Percentiles rank a stretch among this genome's conserved stretches.
Evolutionary conservation across 2,888 invertebrate genomes (phyloP).

Genomic region (Acrobasis consociella): DNA sequence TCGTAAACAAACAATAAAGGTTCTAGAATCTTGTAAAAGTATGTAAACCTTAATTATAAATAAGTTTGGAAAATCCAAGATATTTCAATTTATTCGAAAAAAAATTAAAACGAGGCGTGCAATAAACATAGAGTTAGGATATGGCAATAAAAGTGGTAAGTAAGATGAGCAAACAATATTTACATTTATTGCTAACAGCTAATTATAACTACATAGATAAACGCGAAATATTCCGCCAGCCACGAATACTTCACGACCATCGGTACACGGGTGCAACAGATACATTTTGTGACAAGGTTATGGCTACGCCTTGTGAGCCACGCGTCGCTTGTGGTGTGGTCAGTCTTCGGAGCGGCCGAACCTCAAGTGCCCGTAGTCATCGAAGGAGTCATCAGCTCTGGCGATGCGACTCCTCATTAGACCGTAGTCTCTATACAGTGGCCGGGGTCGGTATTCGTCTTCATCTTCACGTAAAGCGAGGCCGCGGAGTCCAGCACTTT

Average conservation of each 20-base stretch:
- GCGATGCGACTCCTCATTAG: slow-evolving; percentile 67
- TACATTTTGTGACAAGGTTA: slow-evolving; percentile 31
- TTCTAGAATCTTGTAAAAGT: too few relatives aligned
- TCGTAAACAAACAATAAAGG: too few relatives aligned
- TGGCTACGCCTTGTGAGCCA: slow-evolving; percentile 32
- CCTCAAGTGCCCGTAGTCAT: slow-evolving; percentile 89
- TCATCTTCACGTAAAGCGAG: slow-evolving; percentile 59
- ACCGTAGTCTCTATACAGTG: slow-evolving; percentile 82
- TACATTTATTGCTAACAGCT: slow-evolving; percentile 11
- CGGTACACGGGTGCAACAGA: not conserved
- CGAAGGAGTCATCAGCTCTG: slow-evolving; percentile 85
- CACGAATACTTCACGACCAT: slow-evolving; percentile 51
- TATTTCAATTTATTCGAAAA: too few relatives aligned
- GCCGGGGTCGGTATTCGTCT: slow-evolving; percentile 58
- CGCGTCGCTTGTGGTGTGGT: slow-evolving; percentile 45
- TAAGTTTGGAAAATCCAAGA: too few relatives aligned
- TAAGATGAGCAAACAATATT: slow-evolving; percentile 6
- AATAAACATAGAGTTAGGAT: too few relatives aligned
- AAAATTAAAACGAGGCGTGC: too few relatives aligned
- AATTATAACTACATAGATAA: slow-evolving; percentile 15
- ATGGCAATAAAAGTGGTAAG: not conserved
- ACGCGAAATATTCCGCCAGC: slow-evolving; percentile 64
- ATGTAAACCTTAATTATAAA: not conserved
- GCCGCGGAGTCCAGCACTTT: slow-evolving; percentile 52
- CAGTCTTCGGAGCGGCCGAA: slow-evolving; percentile 85